phyloP scores from a whole-genome alignment of 2,888 invertebrate species.

The Drosophila multiciliata region DNA sequence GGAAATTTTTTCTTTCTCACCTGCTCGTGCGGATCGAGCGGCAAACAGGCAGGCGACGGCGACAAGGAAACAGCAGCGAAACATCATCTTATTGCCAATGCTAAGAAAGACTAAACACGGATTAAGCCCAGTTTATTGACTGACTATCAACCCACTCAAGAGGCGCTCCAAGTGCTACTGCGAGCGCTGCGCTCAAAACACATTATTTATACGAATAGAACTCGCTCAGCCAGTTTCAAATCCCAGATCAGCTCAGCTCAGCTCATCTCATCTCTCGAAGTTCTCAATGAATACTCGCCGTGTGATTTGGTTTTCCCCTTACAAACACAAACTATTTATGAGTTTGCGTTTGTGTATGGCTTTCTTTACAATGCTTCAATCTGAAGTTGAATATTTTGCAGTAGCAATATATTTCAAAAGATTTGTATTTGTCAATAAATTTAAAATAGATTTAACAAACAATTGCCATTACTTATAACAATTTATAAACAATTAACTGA shows the following conservation, averaged over 20 bases:
- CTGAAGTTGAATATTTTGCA: not conserved
- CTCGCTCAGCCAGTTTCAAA: slow-evolving; percentile 2
- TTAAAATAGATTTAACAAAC: not conserved
- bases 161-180: slow-evolving; percentile 55
- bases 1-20: slow-evolving; percentile 50
- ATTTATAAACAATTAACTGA: not conserved
- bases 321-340: not conserved
- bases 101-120: not conserved
- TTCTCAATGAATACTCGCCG: slow-evolving; percentile 5
- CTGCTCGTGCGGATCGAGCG: slow-evolving; percentile 49
- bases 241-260: slow-evolving; percentile 1
- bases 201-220: slow-evolving; percentile 30
- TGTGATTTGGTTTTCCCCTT: slow-evolving; percentile 16
- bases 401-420: not conserved
- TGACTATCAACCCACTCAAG: slow-evolving; percentile 27
- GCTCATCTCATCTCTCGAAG: slow-evolving; percentile 20
- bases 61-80: slow-evolving; percentile 21
- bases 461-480: not conserved
- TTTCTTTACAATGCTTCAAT: not conserved
- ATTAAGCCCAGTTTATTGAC: slow-evolving; percentile 6
- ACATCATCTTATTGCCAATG: slow-evolving; percentile 25
- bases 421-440: not conserved
- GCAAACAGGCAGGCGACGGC: slow-evolving; percentile 37
- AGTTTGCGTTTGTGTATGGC: slow-evolving; percentile 3
- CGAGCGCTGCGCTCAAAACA: slow-evolving; percentile 24